Percentiles rank a stretch among this genome's conserved stretches.
Evolutionary conservation across 2,113 vertebrate species (phyloP).

Genomic region (Corythornis vintsioides): DNA sequence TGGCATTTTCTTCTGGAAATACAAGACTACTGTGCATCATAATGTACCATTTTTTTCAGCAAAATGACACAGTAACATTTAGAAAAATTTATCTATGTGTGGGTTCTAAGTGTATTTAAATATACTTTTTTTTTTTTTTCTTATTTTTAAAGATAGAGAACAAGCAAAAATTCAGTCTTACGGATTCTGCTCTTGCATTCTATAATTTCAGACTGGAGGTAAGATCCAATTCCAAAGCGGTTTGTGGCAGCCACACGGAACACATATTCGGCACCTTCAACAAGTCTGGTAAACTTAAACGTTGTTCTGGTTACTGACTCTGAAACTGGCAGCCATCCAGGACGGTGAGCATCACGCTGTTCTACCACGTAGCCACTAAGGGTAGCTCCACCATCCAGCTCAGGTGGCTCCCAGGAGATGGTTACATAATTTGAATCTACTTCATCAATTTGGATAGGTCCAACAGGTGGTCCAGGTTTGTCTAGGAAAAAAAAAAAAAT

Average conservation of each 20-base stretch:
- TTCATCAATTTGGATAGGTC: constrained; percentile 90
- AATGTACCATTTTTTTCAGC: neutral
- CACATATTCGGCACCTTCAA: constrained; percentile 92
- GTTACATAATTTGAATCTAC: constrained; percentile 88
- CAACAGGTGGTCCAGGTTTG: constrained; percentile 91
- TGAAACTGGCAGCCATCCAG: constrained; percentile 94
- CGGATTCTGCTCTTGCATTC: constrained; percentile 92
- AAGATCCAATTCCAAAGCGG: constrained; percentile 94
- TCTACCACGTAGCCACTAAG: constrained; percentile 92
- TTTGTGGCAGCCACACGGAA: constrained; percentile 95
- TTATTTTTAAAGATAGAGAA: neutral
- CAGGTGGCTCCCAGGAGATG: constrained; percentile 92
- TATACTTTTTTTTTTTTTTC: neutral
- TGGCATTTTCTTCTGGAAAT: neutral
- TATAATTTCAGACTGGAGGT: constrained; percentile 91
- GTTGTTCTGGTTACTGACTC: constrained; percentile 91
- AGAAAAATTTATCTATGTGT: neutral
- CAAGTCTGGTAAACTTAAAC: constrained; percentile 91
- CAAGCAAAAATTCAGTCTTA: constrained; percentile 76
- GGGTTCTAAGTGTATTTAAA: neutral
- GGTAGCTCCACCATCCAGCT: constrained; percentile 91
- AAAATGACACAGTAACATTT: neutral
- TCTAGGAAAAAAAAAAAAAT: constrained; percentile 72
- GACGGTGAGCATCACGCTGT: constrained; percentile 95
- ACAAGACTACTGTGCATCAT: neutral